Conservation (phyloP, 1,140 invertebrate species). For the Chrysopa pallens region DNA sequence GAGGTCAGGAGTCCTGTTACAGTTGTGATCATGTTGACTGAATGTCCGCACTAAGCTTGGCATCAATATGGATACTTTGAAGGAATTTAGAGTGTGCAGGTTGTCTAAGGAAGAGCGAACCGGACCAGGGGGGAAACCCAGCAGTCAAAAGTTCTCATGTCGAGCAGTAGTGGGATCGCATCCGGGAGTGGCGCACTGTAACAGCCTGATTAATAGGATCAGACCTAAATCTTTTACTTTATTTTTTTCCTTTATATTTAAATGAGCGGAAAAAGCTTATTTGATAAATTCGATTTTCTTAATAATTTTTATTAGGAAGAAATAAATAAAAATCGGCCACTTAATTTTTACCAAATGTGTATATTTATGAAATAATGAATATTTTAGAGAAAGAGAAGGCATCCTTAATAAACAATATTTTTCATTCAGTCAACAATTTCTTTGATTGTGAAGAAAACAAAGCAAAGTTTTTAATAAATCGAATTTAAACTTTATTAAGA, state of each 20-base stretch:
- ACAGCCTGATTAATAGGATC: slow-evolving; percentile 72
- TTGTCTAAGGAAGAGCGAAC: slow-evolving; percentile 85
- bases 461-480: no score
- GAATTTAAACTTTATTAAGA: no score
- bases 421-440: no score
- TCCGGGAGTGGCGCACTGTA: slow-evolving; percentile 71
- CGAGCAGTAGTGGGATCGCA: slow-evolving; percentile 94
- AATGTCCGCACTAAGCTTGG: slow-evolving; percentile 75
- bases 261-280: no score
- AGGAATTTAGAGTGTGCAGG: slow-evolving; percentile 70
- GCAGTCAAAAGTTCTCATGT: slow-evolving; percentile 94
- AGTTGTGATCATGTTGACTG: slow-evolving; percentile 53
- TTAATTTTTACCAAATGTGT: no score
- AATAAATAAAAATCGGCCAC: no score
- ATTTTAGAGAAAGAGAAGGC: no score
- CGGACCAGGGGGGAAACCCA: slow-evolving; percentile 93
- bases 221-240: slow-evolving; percentile 60
- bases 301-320: no score
- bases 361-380: no score
- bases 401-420: no score
- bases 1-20: slow-evolving; percentile 61
- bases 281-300: no score
- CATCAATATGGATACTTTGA: slow-evolving; percentile 77
- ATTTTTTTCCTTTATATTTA: slow-evolving; percentile 10
- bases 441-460: no score